These are phyloP conservation scores for Drosophila arizonae DNA, from an alignment of 1,140 invertebrate genomes.

Conservation along the genomic window DNA sequence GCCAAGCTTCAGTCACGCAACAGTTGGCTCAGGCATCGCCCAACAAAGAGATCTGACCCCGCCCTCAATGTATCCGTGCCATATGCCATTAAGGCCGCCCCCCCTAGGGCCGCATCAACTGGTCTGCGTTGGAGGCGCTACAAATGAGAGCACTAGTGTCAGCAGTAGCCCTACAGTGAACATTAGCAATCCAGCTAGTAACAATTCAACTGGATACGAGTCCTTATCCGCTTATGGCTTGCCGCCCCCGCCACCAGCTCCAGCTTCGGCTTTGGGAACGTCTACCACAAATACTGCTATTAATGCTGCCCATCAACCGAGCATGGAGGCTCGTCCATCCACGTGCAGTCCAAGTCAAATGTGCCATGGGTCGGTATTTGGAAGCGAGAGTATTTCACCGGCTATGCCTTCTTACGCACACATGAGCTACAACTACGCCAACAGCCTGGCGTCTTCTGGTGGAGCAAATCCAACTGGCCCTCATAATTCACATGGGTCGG, in stretches of 20 bases:
- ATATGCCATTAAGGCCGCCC: constrained; percentile 68
- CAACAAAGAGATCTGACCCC: constrained; percentile 77
- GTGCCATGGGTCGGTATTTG: constrained; percentile 39
- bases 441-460: constrained; percentile 34
- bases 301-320: constrained; percentile 28
- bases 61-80: constrained; percentile 78
- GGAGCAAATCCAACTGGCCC: background rate
- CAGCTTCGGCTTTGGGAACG: constrained; percentile 13
- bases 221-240: constrained; percentile 54
- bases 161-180: constrained; percentile 19
- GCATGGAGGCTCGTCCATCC: constrained; percentile 42
- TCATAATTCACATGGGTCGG: constrained; percentile 49
- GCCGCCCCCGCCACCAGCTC: constrained; percentile 31
- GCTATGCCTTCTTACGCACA: constrained; percentile 60
- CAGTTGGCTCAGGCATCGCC: constrained; percentile 64
- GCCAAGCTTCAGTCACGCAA: constrained; percentile 67
- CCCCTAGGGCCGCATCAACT: constrained; percentile 53
- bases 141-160: constrained; percentile 1
- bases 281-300: background rate
- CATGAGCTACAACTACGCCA: constrained; percentile 72
- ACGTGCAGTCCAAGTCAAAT: constrained; percentile 49
- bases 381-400: constrained; percentile 40
- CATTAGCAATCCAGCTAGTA: constrained; percentile 9
- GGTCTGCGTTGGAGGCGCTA: constrained; percentile 13
- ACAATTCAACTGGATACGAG: constrained; percentile 53